These are phyloP conservation scores for Coreius guichenoti DNA, from an alignment of 2,797 vertebrate genomes.

Conservation along the genomic window DNA sequence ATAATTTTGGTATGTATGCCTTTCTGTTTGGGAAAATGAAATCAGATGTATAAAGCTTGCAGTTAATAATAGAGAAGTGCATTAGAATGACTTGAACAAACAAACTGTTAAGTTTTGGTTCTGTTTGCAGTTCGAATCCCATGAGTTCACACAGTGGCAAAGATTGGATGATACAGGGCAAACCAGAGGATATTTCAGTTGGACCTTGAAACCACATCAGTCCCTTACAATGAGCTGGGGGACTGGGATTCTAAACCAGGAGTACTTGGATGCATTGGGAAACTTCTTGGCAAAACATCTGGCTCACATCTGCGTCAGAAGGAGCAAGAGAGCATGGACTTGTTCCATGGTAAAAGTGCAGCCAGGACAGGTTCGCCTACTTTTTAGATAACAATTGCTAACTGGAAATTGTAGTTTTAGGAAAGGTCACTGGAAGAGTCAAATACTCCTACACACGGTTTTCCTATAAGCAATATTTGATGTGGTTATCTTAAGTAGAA, in stretches of 20 bases:
- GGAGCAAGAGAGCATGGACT: conserved; percentile 35
- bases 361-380: conserved; percentile 59
- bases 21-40: conserved; percentile 11
- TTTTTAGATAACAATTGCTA: conserved; percentile 33
- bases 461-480: neutral
- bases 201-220: conserved; percentile 20
- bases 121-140: neutral
- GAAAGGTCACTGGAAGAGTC: conserved; percentile 17
- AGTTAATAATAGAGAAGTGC: conserved; percentile 35
- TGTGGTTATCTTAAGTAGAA: conserved; percentile 7
- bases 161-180: conserved; percentile 18
- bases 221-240: conserved; percentile 15
- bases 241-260: conserved; percentile 30
- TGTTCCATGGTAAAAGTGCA: conserved; percentile 33
- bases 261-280: conserved; percentile 45
- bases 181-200: conserved; percentile 30
- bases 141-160: conserved; percentile 9
- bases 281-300: conserved; percentile 62
- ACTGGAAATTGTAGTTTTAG: conserved; percentile 1
- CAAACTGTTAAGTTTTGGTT: conserved; percentile 23
- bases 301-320: conserved; percentile 54
- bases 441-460: neutral
- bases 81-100: conserved; percentile 32
- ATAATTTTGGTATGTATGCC: neutral
- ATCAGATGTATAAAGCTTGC: conserved; percentile 6